Evolutionary conservation across 2,113 vertebrate genomes (phyloP).

Genomic region (Piprites chloris): DNA sequence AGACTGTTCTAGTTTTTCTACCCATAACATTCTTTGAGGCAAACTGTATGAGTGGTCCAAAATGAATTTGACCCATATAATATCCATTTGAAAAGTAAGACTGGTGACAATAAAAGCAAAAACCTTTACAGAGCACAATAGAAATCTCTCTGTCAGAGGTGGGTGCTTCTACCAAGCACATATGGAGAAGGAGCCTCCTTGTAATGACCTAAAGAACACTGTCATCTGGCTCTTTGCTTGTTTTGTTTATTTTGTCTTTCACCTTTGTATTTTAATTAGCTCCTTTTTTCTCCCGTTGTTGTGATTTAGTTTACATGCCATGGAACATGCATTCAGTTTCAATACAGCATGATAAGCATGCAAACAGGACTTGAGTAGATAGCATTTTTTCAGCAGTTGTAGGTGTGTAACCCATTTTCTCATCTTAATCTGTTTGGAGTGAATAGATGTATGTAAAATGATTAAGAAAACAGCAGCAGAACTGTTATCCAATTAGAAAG

Average conservation of each 20-base stretch:
- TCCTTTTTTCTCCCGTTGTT: neutral
- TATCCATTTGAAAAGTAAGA: neutral
- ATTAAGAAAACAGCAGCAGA: neutral
- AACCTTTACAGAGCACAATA: neutral
- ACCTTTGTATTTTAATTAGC: conserved; percentile 48
- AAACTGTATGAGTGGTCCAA: neutral
- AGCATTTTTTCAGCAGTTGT: neutral
- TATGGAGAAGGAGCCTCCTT: neutral
- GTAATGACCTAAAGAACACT: neutral
- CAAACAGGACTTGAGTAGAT: neutral
- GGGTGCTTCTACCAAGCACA: neutral
- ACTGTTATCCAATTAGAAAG: neutral
- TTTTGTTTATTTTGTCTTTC: conserved; percentile 23
- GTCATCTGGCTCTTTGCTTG: neutral
- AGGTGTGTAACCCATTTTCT: neutral
- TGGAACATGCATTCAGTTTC: conserved; percentile 30
- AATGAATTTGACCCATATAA: neutral
- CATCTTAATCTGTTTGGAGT: neutral
- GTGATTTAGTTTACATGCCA: conserved; percentile 5
- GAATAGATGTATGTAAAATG: neutral
- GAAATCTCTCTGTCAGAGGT: neutral
- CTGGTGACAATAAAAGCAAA: neutral
- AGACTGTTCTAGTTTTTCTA: neutral
- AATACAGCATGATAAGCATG: neutral
- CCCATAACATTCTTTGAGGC: neutral